phyloP scores from a whole-genome alignment of 2,797 vertebrate species.

The Neosilurus hyrtlii region DNA sequence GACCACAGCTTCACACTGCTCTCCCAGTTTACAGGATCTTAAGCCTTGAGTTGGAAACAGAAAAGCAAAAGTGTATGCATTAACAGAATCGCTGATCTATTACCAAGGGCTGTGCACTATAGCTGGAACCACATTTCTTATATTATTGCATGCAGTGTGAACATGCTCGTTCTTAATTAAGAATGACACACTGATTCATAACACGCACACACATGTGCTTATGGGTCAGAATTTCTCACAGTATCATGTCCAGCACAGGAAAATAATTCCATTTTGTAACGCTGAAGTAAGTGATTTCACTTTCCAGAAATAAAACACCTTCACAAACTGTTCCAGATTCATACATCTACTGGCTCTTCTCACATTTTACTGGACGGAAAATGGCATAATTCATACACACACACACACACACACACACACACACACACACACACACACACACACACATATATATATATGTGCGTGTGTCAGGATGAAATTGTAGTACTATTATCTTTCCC shows the following conservation, averaged over 20 bases:
- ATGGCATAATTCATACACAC: no score
- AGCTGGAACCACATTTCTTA: neutral
- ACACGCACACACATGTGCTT: neutral
- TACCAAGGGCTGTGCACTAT: neutral
- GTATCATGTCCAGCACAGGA: neutral
- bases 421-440: no score
- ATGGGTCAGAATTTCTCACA: neutral
- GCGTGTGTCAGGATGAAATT: no score
- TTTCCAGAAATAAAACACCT: neutral
- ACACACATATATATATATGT: no score
- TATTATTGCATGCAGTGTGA: neutral
- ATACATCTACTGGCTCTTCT: neutral
- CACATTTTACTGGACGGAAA: neutral
- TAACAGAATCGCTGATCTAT: neutral
- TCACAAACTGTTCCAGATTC: neutral
- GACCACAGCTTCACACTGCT: conserved; percentile 97
- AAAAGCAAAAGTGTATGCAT: neutral
- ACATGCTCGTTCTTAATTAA: neutral
- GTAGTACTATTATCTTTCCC: no score
- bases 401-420: no score
- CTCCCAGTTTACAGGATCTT: conserved; percentile 91
- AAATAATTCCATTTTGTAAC: neutral
- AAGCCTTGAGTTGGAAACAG: conserved; percentile 72
- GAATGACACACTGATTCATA: neutral
- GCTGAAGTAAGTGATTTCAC: neutral